Evolutionary conservation across 2,797 vertebrate genomes (phyloP).

Genomic region (Balearica regulorum): DNA sequence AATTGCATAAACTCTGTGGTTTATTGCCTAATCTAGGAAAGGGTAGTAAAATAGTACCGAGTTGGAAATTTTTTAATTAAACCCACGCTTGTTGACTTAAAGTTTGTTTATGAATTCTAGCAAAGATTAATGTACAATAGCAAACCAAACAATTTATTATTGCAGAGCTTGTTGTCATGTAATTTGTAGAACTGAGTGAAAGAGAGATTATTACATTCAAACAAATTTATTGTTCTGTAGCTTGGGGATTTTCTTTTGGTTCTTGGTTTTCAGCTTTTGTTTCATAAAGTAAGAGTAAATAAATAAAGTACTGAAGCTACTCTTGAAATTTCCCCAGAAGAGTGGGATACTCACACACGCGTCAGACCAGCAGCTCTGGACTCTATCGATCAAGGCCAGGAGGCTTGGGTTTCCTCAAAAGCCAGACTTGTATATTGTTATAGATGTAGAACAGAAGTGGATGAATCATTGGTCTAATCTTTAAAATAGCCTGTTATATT

Average conservation of each 20-base stretch:
- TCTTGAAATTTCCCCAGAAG: not conserved
- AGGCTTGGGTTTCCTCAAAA: not conserved
- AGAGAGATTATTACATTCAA: slow-evolving; percentile 57
- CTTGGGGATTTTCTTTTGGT: not conserved
- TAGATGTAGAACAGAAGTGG: not conserved
- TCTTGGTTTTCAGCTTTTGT: not conserved
- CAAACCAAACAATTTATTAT: slow-evolving; percentile 51
- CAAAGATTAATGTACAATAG: slow-evolving; percentile 57
- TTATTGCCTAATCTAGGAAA: slow-evolving; percentile 2
- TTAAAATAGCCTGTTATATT: not conserved
- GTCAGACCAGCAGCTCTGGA: not conserved
- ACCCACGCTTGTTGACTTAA: slow-evolving; percentile 6
- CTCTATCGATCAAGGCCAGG: not conserved
- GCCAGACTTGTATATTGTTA: not conserved
- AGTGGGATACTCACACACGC: not conserved
- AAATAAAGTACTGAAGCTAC: not conserved
- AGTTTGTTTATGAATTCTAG: slow-evolving; percentile 37
- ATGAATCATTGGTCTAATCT: not conserved
- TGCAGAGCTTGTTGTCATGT: slow-evolving; percentile 25
- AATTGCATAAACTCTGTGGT: slow-evolving; percentile 8
- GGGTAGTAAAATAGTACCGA: slow-evolving; percentile 25
- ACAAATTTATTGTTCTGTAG: slow-evolving; percentile 48
- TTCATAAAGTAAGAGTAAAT: slow-evolving; percentile 5
- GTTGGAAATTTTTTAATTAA: slow-evolving; percentile 63
- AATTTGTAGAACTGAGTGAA: slow-evolving; percentile 58